phyloP scores from a whole-genome alignment of 2,797 vertebrate species.

The Rhinophrynus dorsalis region DNA sequence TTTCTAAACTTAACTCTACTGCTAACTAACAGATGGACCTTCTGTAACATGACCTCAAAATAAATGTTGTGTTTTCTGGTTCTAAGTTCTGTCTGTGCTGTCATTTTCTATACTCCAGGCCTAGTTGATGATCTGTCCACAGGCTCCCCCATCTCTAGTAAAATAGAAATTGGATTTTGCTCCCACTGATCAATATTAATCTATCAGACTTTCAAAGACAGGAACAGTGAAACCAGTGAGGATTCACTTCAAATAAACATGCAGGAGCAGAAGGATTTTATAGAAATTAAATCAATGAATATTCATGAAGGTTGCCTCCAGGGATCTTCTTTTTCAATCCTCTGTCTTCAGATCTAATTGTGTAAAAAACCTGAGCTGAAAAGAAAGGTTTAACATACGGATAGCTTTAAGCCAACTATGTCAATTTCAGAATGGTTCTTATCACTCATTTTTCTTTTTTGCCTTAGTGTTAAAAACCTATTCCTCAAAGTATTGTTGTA shows the following conservation, averaged over 20 bases:
- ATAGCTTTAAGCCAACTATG: neutral
- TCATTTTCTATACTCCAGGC: neutral
- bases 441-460: neutral
- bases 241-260: conserved; percentile 32
- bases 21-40: neutral
- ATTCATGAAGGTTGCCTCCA: conserved; percentile 22
- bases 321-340: conserved; percentile 34
- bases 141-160: neutral
- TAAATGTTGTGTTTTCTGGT: neutral
- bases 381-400: neutral
- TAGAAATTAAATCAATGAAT: conserved; percentile 42
- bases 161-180: conserved; percentile 39
- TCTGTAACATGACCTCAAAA: neutral
- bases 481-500: neutral
- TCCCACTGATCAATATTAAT: conserved; percentile 46
- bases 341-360: conserved; percentile 37
- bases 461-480: neutral
- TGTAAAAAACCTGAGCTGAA: conserved; percentile 16
- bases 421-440: neutral
- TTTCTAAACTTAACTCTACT: neutral
- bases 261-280: conserved; percentile 40
- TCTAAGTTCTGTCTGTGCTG: neutral
- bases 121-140: conserved; percentile 17
- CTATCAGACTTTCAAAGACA: conserved; percentile 23
- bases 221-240: neutral